phyloP scores from a whole-genome alignment of 2,888 invertebrate genomes.

The Tipula confusa region DNA sequence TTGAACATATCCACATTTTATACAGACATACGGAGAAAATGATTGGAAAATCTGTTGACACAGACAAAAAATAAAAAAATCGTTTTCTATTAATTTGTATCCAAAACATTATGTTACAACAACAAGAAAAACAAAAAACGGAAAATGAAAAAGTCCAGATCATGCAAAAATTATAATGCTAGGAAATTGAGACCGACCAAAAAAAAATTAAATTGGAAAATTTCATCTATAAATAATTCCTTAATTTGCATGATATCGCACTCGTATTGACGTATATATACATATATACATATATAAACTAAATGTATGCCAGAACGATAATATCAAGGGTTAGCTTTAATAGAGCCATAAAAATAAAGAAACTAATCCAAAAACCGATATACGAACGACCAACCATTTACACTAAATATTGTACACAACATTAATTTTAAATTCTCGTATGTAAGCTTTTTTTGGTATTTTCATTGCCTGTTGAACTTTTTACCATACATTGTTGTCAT shows the following conservation, averaged over 20 bases:
- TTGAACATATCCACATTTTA: neutral
- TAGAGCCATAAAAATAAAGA: neutral
- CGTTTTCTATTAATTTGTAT: neutral
- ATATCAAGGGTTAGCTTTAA: constrained; percentile 3
- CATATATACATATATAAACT: neutral
- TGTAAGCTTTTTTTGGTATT: neutral
- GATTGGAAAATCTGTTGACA: constrained; percentile 14
- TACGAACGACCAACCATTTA: neutral
- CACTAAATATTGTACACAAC: neutral
- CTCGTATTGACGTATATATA: neutral
- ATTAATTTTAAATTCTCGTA: neutral
- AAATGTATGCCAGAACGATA: neutral
- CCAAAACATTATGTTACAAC: no score
- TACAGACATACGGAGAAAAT: neutral
- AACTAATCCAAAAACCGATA: neutral
- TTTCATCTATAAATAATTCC: neutral
- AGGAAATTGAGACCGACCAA: neutral
- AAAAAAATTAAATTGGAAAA: neutral
- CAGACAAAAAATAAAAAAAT: neutral
- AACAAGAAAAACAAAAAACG: no score
- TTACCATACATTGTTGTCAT: neutral
- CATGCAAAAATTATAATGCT: neutral
- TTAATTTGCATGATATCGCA: neutral
- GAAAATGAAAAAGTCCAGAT: neutral
- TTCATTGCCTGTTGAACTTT: neutral